Evolutionary conservation across 1,140 invertebrate species (phyloP).

Genomic region (Phthorimaea operculella): DNA sequence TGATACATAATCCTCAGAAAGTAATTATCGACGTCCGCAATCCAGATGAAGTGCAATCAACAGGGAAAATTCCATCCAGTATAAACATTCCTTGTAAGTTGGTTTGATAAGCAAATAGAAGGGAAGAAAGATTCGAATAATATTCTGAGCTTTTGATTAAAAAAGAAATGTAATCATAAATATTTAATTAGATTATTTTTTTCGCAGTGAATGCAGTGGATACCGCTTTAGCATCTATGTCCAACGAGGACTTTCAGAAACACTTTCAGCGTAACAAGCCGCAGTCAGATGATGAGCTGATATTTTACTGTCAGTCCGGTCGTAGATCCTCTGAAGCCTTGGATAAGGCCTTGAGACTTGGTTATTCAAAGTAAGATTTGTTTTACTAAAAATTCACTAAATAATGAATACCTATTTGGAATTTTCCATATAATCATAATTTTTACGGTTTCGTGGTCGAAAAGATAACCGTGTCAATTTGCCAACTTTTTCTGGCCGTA

Average conservation of each 20-base stretch:
- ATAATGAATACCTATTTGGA: background rate
- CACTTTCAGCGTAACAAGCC: conserved; percentile 64
- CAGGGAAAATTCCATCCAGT: conserved; percentile 74
- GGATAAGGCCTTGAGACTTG: conserved; percentile 59
- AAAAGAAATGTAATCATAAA: no score
- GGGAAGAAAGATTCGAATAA: background rate
- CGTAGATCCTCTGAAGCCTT: conserved; percentile 65
- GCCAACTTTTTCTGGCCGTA: no score
- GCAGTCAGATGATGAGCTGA: conserved; percentile 53
- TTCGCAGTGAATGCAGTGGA: conserved; percentile 57
- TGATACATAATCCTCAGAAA: conserved; percentile 46
- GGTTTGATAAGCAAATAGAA: conserved; percentile 7
- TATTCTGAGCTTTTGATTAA: no score
- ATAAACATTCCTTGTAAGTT: conserved; percentile 77
- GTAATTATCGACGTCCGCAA: conserved; percentile 77
- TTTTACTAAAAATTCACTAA: background rate
- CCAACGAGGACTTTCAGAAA: conserved; percentile 60
- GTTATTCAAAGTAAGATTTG: conserved; percentile 63
- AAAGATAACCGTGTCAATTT: no score
- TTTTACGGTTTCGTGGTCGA: background rate
- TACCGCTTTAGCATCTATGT: conserved; percentile 55
- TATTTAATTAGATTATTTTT: no score
- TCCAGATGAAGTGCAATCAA: conserved; percentile 72
- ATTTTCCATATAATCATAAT: background rate
- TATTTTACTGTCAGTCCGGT: conserved; percentile 69